A percentile compares a stretch with the other conserved stretches of the same genome.
phyloP scores from a whole-genome alignment of 2,888 invertebrate species.

The Polydrusus cervinus region DNA sequence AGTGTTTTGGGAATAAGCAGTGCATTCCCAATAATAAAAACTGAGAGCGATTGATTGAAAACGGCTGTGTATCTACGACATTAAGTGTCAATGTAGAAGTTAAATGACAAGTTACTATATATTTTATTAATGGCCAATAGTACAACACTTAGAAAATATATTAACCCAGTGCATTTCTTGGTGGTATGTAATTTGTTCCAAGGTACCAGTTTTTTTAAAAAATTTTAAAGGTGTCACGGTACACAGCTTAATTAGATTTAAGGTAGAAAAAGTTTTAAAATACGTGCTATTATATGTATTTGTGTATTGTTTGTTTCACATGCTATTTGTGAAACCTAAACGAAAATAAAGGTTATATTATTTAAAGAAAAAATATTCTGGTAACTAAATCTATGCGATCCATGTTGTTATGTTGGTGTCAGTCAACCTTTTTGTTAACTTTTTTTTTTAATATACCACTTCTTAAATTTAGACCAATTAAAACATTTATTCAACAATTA shows the following conservation, averaged over 20 bases:
- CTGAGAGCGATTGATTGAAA: constrained; percentile 62
- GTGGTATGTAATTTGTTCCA: not conserved
- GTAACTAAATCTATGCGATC: too few species aligned
- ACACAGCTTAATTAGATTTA: not conserved
- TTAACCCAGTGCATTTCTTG: constrained; percentile 7
- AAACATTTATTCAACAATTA: too few species aligned
- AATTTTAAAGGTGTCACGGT: not conserved
- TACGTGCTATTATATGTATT: too few species aligned
- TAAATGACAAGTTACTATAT: not conserved
- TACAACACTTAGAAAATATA: constrained; percentile 16
- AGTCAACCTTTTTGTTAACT: too few species aligned
- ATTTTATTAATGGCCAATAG: constrained; percentile 22
- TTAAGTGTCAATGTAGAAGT: constrained; percentile 17
- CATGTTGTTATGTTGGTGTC: too few species aligned
- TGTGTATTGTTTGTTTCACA: too few species aligned
- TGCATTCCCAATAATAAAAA: constrained; percentile 65
- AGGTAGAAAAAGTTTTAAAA: too few species aligned
- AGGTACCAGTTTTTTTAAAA: not conserved
- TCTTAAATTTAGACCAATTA: too few species aligned
- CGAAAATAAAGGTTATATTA: too few species aligned
- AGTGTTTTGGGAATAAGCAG: constrained; percentile 75
- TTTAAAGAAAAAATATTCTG: too few species aligned
- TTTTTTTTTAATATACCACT: too few species aligned
- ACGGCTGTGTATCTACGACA: constrained; percentile 35
- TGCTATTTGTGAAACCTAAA: too few species aligned